These are phyloP conservation scores for Gymnobelideus leadbeateri DNA, from an alignment of 2,113 vertebrate genomes.

Conservation along the genomic window DNA sequence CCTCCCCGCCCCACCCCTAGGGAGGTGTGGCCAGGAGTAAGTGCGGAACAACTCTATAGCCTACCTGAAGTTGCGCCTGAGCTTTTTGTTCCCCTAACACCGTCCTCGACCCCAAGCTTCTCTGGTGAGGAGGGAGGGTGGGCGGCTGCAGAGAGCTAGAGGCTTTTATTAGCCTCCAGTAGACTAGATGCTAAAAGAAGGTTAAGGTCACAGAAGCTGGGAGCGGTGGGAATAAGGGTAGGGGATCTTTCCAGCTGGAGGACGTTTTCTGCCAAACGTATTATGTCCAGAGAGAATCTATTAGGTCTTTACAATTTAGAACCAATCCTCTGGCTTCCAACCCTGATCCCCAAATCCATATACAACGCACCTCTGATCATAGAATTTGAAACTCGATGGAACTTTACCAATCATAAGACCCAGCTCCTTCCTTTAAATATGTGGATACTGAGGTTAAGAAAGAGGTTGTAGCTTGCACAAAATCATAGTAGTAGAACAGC, in stretches of 20 bases:
- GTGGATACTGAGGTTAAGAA: background rate
- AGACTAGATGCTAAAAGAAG: background rate
- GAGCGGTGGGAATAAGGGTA: background rate
- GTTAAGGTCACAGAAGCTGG: too few relatives aligned
- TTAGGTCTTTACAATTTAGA: background rate
- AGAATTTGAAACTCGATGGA: background rate
- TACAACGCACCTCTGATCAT: background rate
- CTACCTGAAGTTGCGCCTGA: slow-evolving; percentile 19
- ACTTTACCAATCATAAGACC: background rate
- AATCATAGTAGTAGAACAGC: background rate
- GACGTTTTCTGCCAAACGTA: background rate
- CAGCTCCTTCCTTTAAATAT: background rate
- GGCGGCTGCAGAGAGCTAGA: background rate
- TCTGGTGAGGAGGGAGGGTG: background rate
- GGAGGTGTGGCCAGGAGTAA: background rate
- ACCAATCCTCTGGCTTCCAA: background rate
- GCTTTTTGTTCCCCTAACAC: background rate
- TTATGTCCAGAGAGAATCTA: background rate
- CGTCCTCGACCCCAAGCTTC: background rate
- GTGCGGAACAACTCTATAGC: fast-evolving
- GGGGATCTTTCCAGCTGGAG: background rate
- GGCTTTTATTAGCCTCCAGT: too few relatives aligned
- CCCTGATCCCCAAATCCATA: background rate
- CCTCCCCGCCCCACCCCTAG: background rate
- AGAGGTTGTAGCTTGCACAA: background rate